Base-by-base conservation (phyloP, 2,113 vertebrate genomes). In the Barbus barbus region DNA sequence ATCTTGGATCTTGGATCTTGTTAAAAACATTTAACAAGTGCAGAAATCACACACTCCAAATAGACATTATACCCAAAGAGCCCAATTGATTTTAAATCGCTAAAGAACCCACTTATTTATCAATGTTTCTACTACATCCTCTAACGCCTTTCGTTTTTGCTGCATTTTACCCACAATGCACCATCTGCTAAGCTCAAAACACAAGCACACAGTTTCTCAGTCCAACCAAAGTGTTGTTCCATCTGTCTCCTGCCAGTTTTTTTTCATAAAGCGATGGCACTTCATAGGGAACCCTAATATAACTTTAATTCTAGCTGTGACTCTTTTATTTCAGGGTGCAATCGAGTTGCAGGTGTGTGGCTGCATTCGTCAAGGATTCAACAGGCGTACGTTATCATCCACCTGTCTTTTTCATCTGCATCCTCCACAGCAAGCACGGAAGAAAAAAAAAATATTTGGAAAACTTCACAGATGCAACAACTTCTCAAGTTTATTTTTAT, bases 151-250 rank as follows among this genome's bases (percentile, higher is more conserved):
- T 56, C 28, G 8, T 80, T 56, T 36, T 82, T 38, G 51, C 31
- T 58, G 41, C 44, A 20, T 74, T 65, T 87, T 87, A 36, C 84
- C 89, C 88, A 86, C 83, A 83, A 83, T 86, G 84, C 67, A 90
- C 91, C 93, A 92, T 93, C 92, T 94, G 92, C 87, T 91, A 51
- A 88, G 78, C 91, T 90, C 88, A 91, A 89, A 88, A 91, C 53
- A 36, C 74, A 80, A 84, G 90, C 88, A 81, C 90, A 85, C 77
- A 26, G 77, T 87, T 89, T 88, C 71, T 86, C 13, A 48, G 88
- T 90, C 88, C 86, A 88, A 88, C 88, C 86, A 85, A 85, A 72
- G 22, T 74, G 58, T 69, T 33, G 51, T 83, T 87, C 91, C 92
- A 91, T 93, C 92, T 94, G 92, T 86, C 91, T 84, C 51, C 51